These are phyloP conservation scores for Catamblyrhynchus diadema DNA, from an alignment of 2,797 vertebrate genomes.

Conservation along the genomic window DNA sequence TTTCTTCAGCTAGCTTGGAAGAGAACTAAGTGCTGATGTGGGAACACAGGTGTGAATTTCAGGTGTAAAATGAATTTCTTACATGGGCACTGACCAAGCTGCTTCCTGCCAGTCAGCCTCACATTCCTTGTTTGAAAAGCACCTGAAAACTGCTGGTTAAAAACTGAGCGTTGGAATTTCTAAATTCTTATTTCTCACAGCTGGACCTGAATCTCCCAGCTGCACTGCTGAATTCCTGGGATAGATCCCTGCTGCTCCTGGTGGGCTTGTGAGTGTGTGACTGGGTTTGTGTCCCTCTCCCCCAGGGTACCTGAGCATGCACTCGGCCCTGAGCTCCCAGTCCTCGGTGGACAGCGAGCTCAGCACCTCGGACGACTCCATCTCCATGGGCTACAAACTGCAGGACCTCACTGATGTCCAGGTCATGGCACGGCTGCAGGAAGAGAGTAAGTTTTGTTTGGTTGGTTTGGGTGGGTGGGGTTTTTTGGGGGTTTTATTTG, in stretches of 20 bases:
- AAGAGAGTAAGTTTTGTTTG: slow-evolving; percentile 81
- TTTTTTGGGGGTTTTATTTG: background rate
- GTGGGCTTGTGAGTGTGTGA: background rate
- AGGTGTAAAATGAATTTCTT: background rate
- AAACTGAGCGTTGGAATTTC: rapidly evolving
- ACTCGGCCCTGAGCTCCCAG: slow-evolving; percentile 90
- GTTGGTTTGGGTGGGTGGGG: background rate
- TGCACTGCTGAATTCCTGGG: background rate
- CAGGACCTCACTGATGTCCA: slow-evolving; percentile 93
- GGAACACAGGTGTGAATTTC: background rate
- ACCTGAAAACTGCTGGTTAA: background rate
- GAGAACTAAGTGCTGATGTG: background rate
- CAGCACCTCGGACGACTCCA: slow-evolving; percentile 92
- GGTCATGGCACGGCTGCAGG: slow-evolving; percentile 93
- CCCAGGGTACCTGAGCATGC: slow-evolving; percentile 79
- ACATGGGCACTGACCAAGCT: background rate
- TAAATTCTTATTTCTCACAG: background rate
- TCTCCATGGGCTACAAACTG: slow-evolving; percentile 93
- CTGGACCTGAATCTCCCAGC: background rate
- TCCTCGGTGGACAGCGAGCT: slow-evolving; percentile 92
- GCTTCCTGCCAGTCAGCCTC: background rate
- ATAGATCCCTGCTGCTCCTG: background rate
- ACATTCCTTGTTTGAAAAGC: background rate
- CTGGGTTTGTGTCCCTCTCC: background rate
- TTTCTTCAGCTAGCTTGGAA: background rate